Evolutionary conservation across 2,797 vertebrate genomes (phyloP).

Genomic region (Halcyon chelicuti): DNA sequence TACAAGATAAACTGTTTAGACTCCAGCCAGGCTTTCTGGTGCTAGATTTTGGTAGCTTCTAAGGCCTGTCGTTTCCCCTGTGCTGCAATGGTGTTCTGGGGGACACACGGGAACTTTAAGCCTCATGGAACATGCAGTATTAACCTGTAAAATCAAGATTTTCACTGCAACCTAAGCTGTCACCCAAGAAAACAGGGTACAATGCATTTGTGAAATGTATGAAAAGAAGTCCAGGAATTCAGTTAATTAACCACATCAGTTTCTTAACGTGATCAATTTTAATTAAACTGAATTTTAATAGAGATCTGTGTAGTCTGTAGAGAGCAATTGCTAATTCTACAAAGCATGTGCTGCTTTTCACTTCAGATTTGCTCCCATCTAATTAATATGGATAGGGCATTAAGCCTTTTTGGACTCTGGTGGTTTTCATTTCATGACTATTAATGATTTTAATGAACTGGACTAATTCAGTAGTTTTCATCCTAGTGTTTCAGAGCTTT

Average conservation of each 20-base stretch:
- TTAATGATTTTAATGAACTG: slow-evolving; percentile 99
- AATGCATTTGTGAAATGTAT: slow-evolving; percentile 87
- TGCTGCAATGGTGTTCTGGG: background rate
- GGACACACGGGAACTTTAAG: background rate
- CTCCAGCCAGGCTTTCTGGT: background rate
- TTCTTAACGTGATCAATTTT: slow-evolving; percentile 99
- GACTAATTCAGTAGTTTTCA: slow-evolving; percentile 98
- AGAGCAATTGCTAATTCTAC: slow-evolving; percentile 90
- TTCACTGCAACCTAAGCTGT: slow-evolving; percentile 73
- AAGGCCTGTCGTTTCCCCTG: background rate
- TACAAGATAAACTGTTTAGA: background rate
- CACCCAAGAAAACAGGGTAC: slow-evolving; percentile 84
- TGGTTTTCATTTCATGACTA: slow-evolving; percentile 99
- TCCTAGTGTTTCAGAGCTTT: slow-evolving; percentile 90
- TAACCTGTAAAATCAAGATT: slow-evolving; percentile 78
- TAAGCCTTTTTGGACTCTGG: slow-evolving; percentile 98
- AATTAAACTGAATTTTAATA: slow-evolving; percentile 99
- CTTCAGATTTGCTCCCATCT: slow-evolving; percentile 95
- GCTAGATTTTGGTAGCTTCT: background rate
- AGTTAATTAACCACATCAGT: slow-evolving; percentile 99
- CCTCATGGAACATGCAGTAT: slow-evolving; percentile 63
- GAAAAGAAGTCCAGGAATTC: slow-evolving; percentile 90
- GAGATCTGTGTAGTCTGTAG: slow-evolving; percentile 89
- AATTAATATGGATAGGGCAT: slow-evolving; percentile 99
- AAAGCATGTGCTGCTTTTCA: slow-evolving; percentile 91